Evolutionary conservation across 2,113 vertebrate genomes (phyloP), one percentile per base, ranked within the genome.

Genomic region (Silurus meridionalis): DNA sequence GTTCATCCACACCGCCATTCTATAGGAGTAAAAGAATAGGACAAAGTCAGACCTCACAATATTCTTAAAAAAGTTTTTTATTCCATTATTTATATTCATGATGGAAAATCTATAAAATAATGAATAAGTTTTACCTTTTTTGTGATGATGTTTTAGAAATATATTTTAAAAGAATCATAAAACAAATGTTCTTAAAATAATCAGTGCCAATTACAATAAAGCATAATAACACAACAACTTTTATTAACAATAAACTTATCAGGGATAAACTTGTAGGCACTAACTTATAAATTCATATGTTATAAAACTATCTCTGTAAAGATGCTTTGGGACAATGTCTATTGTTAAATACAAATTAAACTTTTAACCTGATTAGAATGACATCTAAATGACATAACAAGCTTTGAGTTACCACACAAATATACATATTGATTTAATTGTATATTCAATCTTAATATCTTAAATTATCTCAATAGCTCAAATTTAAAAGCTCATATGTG

Each of bases 1-100:
- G 94, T 6, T 94, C 95, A 48, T 95, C 95, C 1, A 94, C 92
- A 46, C 95, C 95, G 28, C 91, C 0, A 37, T 91, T 92, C 92
- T 92, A 84, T 46, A 21, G 8, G n/a, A 50, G 50, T 74, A 78
- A 14, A 53, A 9, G 37, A 52, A 75, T 21, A 61, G 17, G 21
- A 46, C 15, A 80, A 80, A 60, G 25, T 60, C 55, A 80, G 78
- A 60, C 14, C 57, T 58, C n/a, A 14, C 5, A 79, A 28, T 28
- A 37, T 37, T 37, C 28, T 37, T 37, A 37, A 37, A 37, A 37
- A 37, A 37, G 28, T 37, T 37, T 37, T 37, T 37, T 57, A 57
- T 57, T 57, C 4, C 52, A 57, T 6, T 23, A 77, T 77, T 53
- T 6, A 13, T 2, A 77, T 37, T 37, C 37, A 37, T 37, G 2